Conservation (phyloP, 2,888 invertebrate species). For the Drosophila algonquin region DNA sequence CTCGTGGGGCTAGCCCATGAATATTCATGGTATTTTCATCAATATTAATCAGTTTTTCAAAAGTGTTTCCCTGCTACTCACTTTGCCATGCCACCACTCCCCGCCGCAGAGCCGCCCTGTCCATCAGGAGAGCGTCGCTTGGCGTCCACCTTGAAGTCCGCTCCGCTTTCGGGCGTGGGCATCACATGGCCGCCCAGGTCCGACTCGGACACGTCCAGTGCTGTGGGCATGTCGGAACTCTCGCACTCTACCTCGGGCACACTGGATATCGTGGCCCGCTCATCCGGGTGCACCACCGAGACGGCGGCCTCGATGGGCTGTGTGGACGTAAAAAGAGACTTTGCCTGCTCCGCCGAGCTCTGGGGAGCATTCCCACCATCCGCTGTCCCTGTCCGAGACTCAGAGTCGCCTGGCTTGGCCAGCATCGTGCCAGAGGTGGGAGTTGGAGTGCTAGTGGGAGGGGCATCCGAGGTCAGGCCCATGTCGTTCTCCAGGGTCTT, state of each 20-base stretch:
- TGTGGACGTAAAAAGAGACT: conserved; percentile 78
- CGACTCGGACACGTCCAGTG: conserved; percentile 26
- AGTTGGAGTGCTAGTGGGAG: conserved; percentile 64
- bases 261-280: conserved; percentile 83
- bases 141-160: conserved; percentile 72
- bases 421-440: conserved; percentile 75
- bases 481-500: conserved; percentile 82
- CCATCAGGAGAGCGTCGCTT: conserved; percentile 80
- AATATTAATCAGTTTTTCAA: conserved; percentile 6
- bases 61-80: conserved; percentile 3
- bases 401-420: conserved; percentile 64
- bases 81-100: conserved; percentile 64
- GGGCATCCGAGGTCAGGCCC: conserved; percentile 61
- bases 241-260: conserved; percentile 87
- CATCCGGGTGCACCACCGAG: conserved; percentile 77
- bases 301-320: conserved; percentile 83
- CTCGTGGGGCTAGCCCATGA: conserved; percentile 14
- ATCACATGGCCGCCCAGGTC: conserved; percentile 41
- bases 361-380: conserved; percentile 64
- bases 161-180: conserved; percentile 42
- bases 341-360: conserved; percentile 59
- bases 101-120: conserved; percentile 79
- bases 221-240: conserved; percentile 85
- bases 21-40: conserved; percentile 34
- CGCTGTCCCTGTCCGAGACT: conserved; percentile 68